A percentile compares a stretch with the other conserved stretches of the same genome.
These are phyloP conservation scores for Lottia gigantea DNA, from an alignment of 2,888 invertebrate species.

Conservation along the genomic window DNA sequence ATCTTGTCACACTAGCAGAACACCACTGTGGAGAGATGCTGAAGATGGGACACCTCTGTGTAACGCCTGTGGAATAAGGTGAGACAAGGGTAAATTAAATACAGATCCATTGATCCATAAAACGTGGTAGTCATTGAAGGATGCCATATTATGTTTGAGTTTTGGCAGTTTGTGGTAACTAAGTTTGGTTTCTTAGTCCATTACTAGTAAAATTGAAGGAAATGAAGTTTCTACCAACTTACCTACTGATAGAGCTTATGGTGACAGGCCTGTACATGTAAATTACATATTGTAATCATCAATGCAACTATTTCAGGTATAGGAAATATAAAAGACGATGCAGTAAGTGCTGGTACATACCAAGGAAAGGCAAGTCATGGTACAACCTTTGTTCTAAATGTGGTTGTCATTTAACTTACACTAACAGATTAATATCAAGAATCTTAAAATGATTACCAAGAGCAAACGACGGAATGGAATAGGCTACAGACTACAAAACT, in stretches of 20 bases:
- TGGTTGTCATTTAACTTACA: constrained; percentile 26
- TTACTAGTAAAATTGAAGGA: too few species aligned
- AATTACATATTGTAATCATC: too few species aligned
- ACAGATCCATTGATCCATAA: too few species aligned
- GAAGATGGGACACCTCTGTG: constrained; percentile 68
- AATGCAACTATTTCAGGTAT: constrained; percentile 47
- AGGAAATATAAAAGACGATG: constrained; percentile 67
- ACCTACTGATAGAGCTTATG: too few species aligned
- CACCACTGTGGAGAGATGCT: constrained; percentile 67
- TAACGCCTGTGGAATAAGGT: constrained; percentile 68
- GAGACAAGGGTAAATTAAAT: not conserved
- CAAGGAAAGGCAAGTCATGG: constrained; percentile 61
- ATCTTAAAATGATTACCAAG: too few species aligned
- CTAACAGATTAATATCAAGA: too few species aligned
- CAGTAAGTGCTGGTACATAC: constrained; percentile 64
- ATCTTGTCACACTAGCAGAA: constrained; percentile 64
- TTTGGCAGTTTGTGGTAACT: too few species aligned
- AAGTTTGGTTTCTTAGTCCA: too few species aligned
- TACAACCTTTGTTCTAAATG: constrained; percentile 56
- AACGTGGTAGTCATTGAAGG: not conserved
- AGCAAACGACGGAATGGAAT: too few species aligned
- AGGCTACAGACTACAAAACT: too few species aligned
- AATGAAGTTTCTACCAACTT: too few species aligned
- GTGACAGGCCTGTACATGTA: too few species aligned
- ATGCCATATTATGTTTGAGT: not conserved